phyloP scores from a whole-genome alignment of 37 sponge, comb jelly and placozoan species.

The Crambe crambe region DNA sequence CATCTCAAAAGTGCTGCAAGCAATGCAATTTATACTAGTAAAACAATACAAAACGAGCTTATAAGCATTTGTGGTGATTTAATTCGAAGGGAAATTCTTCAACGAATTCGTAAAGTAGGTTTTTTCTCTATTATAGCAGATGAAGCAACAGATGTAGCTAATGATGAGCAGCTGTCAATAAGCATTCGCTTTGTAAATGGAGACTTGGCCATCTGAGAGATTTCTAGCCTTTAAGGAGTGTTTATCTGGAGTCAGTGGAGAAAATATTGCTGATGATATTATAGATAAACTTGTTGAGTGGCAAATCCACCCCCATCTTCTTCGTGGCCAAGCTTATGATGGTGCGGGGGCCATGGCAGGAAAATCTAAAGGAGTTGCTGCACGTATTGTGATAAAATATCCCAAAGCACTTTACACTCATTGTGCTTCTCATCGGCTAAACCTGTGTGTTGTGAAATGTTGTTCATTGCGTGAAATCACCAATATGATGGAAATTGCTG shows the following conservation, averaged over 20 bases:
- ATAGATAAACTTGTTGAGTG: conserved; percentile 19
- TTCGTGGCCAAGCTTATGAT: conserved; percentile 79
- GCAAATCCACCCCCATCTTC: conserved; percentile 53
- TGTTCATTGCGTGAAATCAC: conserved; percentile 20
- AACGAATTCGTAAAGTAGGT: not conserved
- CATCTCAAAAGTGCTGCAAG: too few relatives aligned
- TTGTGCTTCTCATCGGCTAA: conserved; percentile 46
- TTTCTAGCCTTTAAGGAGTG: conserved; percentile 66
- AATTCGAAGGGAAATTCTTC: not conserved
- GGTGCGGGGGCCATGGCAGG: conserved; percentile 44
- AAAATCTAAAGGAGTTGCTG: conserved; percentile 18
- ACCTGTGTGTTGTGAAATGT: conserved; percentile 42
- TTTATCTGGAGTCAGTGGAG: conserved; percentile 68
- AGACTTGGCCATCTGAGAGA: conserved; percentile 48
- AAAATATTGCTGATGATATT: conserved; percentile 67
- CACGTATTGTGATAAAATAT: conserved; percentile 18
- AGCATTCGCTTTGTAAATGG: conserved; percentile 7
- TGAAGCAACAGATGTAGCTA: conserved; percentile 34
- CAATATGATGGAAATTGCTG: conserved; percentile 40
- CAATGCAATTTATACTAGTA: not conserved
- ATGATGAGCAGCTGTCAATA: conserved; percentile 28
- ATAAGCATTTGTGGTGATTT: not conserved
- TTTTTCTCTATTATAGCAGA: conserved; percentile 26
- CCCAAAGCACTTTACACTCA: conserved; percentile 53
- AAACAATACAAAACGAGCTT: not conserved